A percentile compares a stretch with the other conserved stretches of the same genome.
These are phyloP conservation scores for Taurulus bubalis DNA, from an alignment of 2,113 vertebrate species.

Conservation along the genomic window DNA sequence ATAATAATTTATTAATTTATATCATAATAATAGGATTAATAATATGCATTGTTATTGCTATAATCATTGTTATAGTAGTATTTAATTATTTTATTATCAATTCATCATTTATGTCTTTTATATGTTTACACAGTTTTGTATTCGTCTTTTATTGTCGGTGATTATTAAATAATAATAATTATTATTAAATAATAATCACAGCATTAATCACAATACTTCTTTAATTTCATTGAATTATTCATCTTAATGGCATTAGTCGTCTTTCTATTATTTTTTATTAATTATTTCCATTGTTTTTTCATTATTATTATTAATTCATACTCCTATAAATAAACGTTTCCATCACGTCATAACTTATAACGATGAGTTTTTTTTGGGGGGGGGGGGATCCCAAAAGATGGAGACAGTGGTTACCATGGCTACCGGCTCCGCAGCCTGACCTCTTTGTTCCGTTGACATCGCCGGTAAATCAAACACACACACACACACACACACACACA, in stretches of 20 bases:
- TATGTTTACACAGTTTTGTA: no score
- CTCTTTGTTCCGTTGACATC: not conserved
- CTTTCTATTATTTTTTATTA: not conserved
- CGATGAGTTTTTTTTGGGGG: no score
- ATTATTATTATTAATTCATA: not conserved
- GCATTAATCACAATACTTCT: not conserved
- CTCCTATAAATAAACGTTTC: not conserved
- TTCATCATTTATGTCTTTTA: not conserved
- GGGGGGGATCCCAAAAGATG: no score
- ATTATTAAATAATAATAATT: no score
- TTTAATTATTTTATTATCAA: no score
- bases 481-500: not conserved
- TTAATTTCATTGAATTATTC: not conserved
- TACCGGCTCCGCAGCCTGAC: not conserved
- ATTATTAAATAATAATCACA: no score
- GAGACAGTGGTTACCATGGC: not conserved
- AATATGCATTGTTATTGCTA: not conserved
- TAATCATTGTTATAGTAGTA: not conserved
- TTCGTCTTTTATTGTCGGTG: no score
- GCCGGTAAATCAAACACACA: not conserved
- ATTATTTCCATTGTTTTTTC: not conserved
- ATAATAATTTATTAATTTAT: not conserved
- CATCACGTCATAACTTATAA: no score
- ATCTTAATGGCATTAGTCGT: not conserved
- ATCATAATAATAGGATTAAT: no score